These are phyloP conservation scores for Anguilla anguilla DNA, from an alignment of 2,797 vertebrate species.

Conservation along the genomic window DNA sequence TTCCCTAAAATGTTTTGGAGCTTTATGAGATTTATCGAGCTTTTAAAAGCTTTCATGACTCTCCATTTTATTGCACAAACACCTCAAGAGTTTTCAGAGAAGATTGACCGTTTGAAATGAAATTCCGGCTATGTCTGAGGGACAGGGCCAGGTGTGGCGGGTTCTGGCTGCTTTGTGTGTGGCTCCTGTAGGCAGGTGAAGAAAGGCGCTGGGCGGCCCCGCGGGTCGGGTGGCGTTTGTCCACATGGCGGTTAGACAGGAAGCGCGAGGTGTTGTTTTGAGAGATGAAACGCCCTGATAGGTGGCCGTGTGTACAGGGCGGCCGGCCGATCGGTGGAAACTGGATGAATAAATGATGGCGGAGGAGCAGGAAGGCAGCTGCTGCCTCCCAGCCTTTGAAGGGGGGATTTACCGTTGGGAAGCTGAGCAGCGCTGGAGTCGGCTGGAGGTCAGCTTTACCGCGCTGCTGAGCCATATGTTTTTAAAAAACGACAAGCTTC, in stretches of 20 bases:
- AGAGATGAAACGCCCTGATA: slow-evolving; percentile 51
- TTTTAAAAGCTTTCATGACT: not conserved
- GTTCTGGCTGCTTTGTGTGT: not conserved
- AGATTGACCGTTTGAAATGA: not conserved
- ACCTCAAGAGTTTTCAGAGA: not conserved
- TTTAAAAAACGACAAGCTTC: slow-evolving; percentile 24
- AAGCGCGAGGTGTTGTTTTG: slow-evolving; percentile 47
- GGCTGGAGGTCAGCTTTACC: slow-evolving; percentile 41
- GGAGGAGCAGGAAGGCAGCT: slow-evolving; percentile 39
- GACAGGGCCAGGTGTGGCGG: not conserved
- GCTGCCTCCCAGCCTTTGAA: slow-evolving; percentile 49
- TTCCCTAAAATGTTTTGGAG: not conserved
- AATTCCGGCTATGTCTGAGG: not conserved
- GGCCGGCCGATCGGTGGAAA: slow-evolving; percentile 59
- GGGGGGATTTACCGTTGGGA: slow-evolving; percentile 34
- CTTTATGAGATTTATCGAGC: too few relatives aligned
- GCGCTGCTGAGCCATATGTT: slow-evolving; percentile 31
- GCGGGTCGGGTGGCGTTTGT: not conserved
- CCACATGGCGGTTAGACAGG: slow-evolving; percentile 14
- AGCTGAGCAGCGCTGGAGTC: slow-evolving; percentile 42
- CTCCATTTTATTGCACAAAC: not conserved
- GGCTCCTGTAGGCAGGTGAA: not conserved
- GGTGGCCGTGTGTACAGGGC: slow-evolving; percentile 23
- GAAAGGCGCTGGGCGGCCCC: not conserved
- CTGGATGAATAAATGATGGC: slow-evolving; percentile 69